phyloP scores from a whole-genome alignment of 2,113 vertebrate species.

The Melanocharis versteri region DNA sequence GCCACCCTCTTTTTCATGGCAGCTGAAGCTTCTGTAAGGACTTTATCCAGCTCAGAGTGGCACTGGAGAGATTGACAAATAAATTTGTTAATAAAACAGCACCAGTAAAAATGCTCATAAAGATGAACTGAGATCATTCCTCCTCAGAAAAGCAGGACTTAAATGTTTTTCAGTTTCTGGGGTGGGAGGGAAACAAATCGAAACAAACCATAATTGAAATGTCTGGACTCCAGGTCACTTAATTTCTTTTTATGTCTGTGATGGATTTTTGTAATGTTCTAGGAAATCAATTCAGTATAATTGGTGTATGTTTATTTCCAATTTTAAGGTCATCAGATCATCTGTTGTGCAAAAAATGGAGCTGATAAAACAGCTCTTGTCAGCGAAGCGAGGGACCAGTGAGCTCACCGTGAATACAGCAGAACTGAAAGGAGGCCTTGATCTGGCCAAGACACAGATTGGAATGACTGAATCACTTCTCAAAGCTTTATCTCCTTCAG shows the following conservation, averaged over 20 bases:
- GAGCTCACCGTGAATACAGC: slow-evolving; percentile 28
- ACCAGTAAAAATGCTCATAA: not conserved
- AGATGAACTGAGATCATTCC: not conserved
- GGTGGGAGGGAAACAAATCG: not conserved
- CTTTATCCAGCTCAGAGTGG: not conserved
- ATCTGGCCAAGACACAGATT: slow-evolving; percentile 76
- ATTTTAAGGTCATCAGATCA: slow-evolving; percentile 76
- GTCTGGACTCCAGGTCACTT: not conserved
- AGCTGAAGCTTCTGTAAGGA: fast-evolving
- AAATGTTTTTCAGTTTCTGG: not conserved
- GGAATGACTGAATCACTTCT: slow-evolving; percentile 77
- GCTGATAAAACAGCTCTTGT: slow-evolving; percentile 47
- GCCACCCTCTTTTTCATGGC: not conserved
- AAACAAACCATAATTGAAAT: not conserved
- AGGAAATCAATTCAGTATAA: not conserved
- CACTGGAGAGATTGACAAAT: not conserved
- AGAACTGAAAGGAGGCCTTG: slow-evolving; percentile 69
- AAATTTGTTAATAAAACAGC: not conserved
- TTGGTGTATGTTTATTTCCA: not conserved
- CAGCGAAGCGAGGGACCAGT: not conserved
- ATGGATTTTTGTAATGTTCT: not conserved
- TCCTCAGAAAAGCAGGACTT: not conserved
- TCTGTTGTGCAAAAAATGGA: slow-evolving; percentile 75
- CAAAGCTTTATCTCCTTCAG: slow-evolving; percentile 75
- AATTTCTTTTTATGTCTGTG: not conserved